Conservation (phyloP, 2,888 invertebrate genomes). For the Acrocyrtus sp. region DNA sequence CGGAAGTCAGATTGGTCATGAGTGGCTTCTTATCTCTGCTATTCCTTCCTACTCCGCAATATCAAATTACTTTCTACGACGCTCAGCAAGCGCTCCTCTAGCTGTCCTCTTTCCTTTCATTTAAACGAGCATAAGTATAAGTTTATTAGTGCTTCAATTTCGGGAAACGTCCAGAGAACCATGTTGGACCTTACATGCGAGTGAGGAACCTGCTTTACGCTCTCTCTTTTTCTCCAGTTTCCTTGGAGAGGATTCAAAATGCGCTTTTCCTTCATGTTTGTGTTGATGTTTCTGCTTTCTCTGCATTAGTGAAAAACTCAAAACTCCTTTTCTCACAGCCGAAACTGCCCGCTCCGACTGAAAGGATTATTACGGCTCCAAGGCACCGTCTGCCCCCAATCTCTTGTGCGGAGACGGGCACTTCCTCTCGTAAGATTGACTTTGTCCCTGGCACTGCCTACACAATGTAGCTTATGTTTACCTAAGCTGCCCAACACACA, state of each 20-base stretch:
- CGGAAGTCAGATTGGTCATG: slow-evolving; percentile 53
- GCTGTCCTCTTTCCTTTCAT: slow-evolving; percentile 30
- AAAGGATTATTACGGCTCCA: slow-evolving; percentile 26
- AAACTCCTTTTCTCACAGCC: not conserved
- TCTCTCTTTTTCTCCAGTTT: slow-evolving; percentile 28
- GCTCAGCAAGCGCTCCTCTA: slow-evolving; percentile 16
- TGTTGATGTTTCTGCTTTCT: slow-evolving; percentile 16
- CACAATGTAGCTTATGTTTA: no score
- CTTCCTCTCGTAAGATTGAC: no score
- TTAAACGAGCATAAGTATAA: not conserved
- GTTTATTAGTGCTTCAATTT: not conserved
- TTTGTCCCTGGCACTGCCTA: no score
- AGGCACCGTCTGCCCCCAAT: slow-evolving; percentile 47
- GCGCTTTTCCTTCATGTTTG: slow-evolving; percentile 8
- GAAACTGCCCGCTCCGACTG: no score
- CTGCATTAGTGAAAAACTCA: slow-evolving; percentile 2
- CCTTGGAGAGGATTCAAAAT: slow-evolving; percentile 47
- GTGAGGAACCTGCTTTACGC: slow-evolving; percentile 2
- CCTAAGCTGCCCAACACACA: slow-evolving; percentile 5
- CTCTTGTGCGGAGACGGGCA: no score
- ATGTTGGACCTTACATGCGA: slow-evolving; percentile 42
- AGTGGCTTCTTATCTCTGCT: slow-evolving; percentile 47
- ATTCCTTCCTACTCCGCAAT: slow-evolving; percentile 9
- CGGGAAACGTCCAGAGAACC: slow-evolving; percentile 26
- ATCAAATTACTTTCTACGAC: slow-evolving; percentile 41